Base-by-base conservation (phyloP, 2,888 invertebrate species). In the Actias luna region DNA sequence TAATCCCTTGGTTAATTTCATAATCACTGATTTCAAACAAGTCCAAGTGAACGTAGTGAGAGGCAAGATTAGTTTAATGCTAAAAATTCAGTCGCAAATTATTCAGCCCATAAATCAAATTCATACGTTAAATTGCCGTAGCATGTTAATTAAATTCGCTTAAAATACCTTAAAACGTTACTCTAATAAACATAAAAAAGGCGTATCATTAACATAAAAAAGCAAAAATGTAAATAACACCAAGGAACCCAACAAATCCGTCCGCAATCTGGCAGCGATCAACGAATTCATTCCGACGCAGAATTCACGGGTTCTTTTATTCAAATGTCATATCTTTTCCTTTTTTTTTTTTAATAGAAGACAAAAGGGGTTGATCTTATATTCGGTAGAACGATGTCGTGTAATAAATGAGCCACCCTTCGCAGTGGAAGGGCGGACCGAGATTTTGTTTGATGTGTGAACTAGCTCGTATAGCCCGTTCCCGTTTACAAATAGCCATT, bases 301-400 rank as follows among this genome's bases (percentile, higher is more conserved):
- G 62, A 67, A 67, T 68, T 67, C 68, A 69, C 67, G 64, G 72
- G 4, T 71, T 71, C 72, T 71, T 79, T 77, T 80, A 80, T 80
- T 77, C 75, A 69, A 69, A 74, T 76, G 77, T 75, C 79, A 78
- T 79, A 79, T 78, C 77, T 78, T 78, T 75, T 78, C 75, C 75
- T 78, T 69, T 72, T 69, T 76, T 50, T 73, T 79, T 80, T 78
- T 77, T 79, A 78, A 80, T 79, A 80, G 76, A 74, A 79, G 77
- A 80, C 79, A 79, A 79, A 76, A 74, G 69, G 69, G 64, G 46
- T 50, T 22, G 46, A 50, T 78, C 75, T 71, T 50, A 59, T 63
- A 63, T 59, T 59, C 59, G 59, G 59, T 39, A 52, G 61, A 65
- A 66, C 63, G 70, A 73, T 74, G 73, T 69, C 69, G 67, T 69